phyloP scores from a whole-genome alignment of 2,113 vertebrate species.

The Spermophilus dauricus region DNA sequence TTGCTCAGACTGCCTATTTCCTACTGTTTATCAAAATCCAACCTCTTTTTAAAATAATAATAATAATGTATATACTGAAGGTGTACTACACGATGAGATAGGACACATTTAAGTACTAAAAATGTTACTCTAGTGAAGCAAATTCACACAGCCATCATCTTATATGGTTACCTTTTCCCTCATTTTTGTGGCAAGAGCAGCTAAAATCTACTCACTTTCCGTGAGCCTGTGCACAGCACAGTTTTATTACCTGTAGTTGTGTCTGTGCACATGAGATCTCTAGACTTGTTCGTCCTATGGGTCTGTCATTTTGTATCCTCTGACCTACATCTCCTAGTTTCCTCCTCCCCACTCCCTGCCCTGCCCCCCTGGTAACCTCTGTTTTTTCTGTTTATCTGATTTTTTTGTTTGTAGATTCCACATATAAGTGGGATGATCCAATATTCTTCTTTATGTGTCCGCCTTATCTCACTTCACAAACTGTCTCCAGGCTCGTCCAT shows the following conservation, averaged over 20 bases:
- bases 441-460: background rate
- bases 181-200: background rate
- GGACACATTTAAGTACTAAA: background rate
- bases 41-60: background rate
- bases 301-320: no score
- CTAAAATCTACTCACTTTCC: background rate
- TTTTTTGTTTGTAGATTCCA: background rate
- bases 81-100: background rate
- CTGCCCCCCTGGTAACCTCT: no score
- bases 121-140: background rate
- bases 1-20: background rate
- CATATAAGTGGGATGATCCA: background rate
- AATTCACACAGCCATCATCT: background rate
- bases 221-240: fast-evolving
- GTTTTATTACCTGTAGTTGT: background rate
- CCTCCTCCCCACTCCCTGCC: no score
- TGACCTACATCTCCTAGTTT: background rate
- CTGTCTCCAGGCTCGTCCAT: background rate
- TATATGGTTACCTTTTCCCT: background rate
- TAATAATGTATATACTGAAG: background rate
- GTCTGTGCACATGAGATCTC: fast-evolving
- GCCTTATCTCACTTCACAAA: background rate
- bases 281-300: fast-evolving
- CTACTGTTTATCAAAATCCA: background rate
- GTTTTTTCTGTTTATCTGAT: background rate